These are phyloP conservation scores for Myotis planiceps DNA, from an alignment of 2,797 vertebrate species.

Conservation along the genomic window DNA sequence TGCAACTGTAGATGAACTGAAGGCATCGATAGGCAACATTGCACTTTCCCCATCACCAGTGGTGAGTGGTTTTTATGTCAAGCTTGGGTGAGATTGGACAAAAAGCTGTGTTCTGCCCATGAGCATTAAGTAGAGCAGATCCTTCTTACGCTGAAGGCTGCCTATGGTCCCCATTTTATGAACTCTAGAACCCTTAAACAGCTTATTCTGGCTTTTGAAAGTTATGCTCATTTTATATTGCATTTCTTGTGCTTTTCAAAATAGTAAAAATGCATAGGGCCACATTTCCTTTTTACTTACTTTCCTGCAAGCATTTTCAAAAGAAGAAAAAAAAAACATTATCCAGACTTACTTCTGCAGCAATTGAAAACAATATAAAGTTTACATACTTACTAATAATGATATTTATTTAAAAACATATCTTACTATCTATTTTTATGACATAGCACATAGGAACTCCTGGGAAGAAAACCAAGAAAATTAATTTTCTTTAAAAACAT, in stretches of 20 bases:
- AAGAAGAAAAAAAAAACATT: neutral
- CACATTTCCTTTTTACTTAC: constrained; percentile 5
- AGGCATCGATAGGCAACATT: constrained; percentile 95
- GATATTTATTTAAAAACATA: neutral
- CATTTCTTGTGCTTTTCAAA: constrained; percentile 13
- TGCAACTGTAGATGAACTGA: constrained; percentile 95
- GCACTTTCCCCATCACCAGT: constrained; percentile 96
- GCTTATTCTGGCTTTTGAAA: neutral
- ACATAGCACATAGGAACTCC: constrained; percentile 8
- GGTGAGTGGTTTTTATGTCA: constrained; percentile 89
- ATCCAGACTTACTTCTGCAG: neutral
- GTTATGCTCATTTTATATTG: neutral
- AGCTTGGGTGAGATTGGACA: neutral
- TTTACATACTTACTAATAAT: neutral
- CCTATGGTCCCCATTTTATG: neutral
- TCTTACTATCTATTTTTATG: constrained; percentile 2
- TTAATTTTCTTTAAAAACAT: neutral
- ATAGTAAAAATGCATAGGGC: neutral
- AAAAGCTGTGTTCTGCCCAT: neutral
- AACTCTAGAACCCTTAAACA: neutral
- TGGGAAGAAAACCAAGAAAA: constrained; percentile 29
- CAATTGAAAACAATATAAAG: neutral
- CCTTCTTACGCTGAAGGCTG: neutral
- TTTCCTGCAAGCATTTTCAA: neutral
- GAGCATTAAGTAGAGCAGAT: neutral